Percentiles rank a stretch among this genome's conserved stretches.
These are phyloP conservation scores for Ypsolopha sequella DNA, from an alignment of 2,888 invertebrate species.

Conservation along the genomic window DNA sequence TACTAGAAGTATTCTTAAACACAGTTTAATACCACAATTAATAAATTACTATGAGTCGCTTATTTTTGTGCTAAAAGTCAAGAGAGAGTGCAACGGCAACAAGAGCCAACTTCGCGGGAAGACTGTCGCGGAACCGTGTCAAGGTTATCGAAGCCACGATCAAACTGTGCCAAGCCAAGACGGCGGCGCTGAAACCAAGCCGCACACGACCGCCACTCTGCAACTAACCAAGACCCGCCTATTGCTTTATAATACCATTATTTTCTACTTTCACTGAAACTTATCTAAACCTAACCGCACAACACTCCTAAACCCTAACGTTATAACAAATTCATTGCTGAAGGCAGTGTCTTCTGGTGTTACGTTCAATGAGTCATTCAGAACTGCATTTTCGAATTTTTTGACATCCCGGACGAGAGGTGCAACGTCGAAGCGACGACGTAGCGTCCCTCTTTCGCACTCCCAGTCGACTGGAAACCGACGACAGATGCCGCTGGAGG, in stretches of 20 bases:
- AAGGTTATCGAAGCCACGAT: slow-evolving; percentile 49
- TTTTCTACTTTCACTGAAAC: no score
- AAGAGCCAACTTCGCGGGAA: slow-evolving; percentile 34
- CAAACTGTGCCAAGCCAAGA: slow-evolving; percentile 39
- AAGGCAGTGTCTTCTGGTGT: no score
- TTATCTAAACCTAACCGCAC: no score
- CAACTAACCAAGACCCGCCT: slow-evolving; percentile 9
- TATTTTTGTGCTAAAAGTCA: slow-evolving; percentile 51
- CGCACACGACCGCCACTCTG: slow-evolving; percentile 17
- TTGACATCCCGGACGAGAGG: slow-evolving; percentile 43
- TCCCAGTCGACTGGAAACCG: slow-evolving; percentile 43
- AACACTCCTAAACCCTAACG: no score
- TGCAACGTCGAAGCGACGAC: slow-evolving; percentile 33
- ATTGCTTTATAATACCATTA: no score
- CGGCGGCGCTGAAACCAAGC: slow-evolving; percentile 20
- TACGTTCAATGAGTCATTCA: slow-evolving; percentile 19
- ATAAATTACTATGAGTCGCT: slow-evolving; percentile 39
- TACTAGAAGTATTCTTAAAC: no score
- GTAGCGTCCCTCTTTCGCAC: slow-evolving; percentile 50
- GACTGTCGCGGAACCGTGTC: slow-evolving; percentile 63
- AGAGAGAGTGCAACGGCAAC: slow-evolving; percentile 57
- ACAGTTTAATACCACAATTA: no score
- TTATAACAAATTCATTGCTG: no score
- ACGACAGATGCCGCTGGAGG: slow-evolving; percentile 60
- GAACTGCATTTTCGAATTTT: slow-evolving; percentile 53